Evolutionary conservation across 2,888 invertebrate genomes (phyloP).

Genomic region (Leptinotarsa haldemani): DNA sequence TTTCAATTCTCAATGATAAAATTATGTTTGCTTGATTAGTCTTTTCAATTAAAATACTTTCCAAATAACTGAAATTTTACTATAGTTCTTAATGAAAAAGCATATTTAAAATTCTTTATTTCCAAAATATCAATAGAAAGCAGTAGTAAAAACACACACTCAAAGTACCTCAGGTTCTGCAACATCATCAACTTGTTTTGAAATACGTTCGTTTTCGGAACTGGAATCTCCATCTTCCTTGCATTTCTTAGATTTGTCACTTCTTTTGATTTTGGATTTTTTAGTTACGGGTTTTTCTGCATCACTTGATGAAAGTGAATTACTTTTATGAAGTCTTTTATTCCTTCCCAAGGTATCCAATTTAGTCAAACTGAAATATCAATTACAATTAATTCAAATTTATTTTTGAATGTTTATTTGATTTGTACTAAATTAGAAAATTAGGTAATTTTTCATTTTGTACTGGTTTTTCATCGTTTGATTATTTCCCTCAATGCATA

Average conservation of each 20-base stretch:
- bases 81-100: too few relatives aligned
- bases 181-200: constrained; percentile 24
- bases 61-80: too few relatives aligned
- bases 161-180: background rate
- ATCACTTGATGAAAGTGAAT: constrained; percentile 46
- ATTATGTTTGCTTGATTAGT: too few relatives aligned
- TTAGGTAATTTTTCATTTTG: too few relatives aligned
- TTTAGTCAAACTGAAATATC: constrained; percentile 45
- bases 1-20: too few relatives aligned
- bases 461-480: too few relatives aligned
- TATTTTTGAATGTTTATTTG: background rate
- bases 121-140: too few relatives aligned
- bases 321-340: constrained; percentile 32
- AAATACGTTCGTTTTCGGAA: background rate
- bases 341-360: constrained; percentile 43
- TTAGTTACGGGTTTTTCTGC: constrained; percentile 41
- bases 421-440: too few relatives aligned
- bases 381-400: background rate
- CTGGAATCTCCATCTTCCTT: constrained; percentile 7
- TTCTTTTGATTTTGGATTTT: constrained; percentile 37
- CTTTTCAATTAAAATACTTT: too few relatives aligned
- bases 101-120: too few relatives aligned
- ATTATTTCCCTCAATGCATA: too few relatives aligned
- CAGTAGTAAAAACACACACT: background rate
- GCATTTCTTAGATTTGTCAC: background rate